Evolutionary conservation across 2,888 invertebrate species (phyloP), one percentile per base, ranked within the genome.

Genomic region (Ectemnius lituratus): DNA sequence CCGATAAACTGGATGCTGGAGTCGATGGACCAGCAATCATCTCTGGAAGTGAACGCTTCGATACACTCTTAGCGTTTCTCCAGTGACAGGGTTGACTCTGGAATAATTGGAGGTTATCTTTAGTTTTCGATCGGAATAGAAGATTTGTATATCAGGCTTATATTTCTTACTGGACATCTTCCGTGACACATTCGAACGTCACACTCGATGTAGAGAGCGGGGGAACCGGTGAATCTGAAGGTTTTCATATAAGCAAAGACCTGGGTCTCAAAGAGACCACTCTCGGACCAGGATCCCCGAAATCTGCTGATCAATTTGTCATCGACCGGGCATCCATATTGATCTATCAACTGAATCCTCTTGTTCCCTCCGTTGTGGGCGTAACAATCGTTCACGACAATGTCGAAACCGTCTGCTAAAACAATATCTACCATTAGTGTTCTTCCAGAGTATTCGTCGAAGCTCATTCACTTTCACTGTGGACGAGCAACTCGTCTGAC

Each of bases 181-280:
- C 98, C 98, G 90, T 98, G 98, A 90, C 98, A 98, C 98, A 98
- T 98, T 83, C 97, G 93, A 46, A 98, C 97, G 91, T 98, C 98
- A 87, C 98, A 98, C 92, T 98, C 98, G 75, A 98, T 97, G 90
- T 98, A 98, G 4, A 98, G 93, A 5, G 98, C 97, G 0, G 98
- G 98, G 0, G 97, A 97, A 27, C 97, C 97, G 0, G 97, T 98
- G 91, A 98, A 98, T 73, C 98, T 93, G 91, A 97, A 97, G 2
- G 98, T 97, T 92, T 98, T 98, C 96, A 98, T 97, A 88, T 97
- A 98, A 8, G 98, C 97, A 90, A 96, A 98, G 60, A 98, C 97
- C 91, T 97, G 97, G 0, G 98, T 98, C 92, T 98, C 97, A 89
- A 96, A 97, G 64, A 97, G 94, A 28, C 97, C 97, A 11, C 95